Percentiles rank a stretch among this genome's conserved stretches.
These are phyloP conservation scores for Junonia oenone DNA, from an alignment of 2,888 invertebrate genomes.

Conservation along the genomic window DNA sequence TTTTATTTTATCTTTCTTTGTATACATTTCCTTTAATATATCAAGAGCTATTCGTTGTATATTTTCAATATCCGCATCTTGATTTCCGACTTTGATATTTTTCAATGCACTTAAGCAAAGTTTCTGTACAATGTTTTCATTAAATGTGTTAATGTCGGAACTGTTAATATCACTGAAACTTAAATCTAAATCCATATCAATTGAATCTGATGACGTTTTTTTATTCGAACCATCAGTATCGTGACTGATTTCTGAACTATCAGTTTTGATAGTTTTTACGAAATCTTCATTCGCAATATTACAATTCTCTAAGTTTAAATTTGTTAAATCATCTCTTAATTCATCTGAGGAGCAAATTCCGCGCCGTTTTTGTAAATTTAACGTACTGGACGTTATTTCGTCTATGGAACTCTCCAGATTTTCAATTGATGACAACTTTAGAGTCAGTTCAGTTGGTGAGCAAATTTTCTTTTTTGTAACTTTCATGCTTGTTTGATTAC, in stretches of 20 bases:
- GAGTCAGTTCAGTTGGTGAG: slow-evolving; percentile 68
- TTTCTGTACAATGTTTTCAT: slow-evolving; percentile 77
- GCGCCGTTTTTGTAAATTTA: slow-evolving; percentile 74
- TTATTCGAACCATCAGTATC: slow-evolving; percentile 71
- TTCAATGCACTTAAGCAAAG: slow-evolving; percentile 73
- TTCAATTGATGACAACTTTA: slow-evolving; percentile 64
- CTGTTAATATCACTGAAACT: slow-evolving; percentile 78
- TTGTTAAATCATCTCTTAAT: slow-evolving; percentile 60
- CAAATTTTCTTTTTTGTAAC: slow-evolving; percentile 61
- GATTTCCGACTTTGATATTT: slow-evolving; percentile 76
- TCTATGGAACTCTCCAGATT: slow-evolving; percentile 68
- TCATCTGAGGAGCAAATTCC: slow-evolving; percentile 80
- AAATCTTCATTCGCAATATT: slow-evolving; percentile 56
- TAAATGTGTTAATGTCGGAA: slow-evolving; percentile 75
- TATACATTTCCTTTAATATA: slow-evolving; percentile 75
- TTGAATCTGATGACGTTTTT: slow-evolving; percentile 74
- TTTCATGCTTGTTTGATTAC: slow-evolving; percentile 41
- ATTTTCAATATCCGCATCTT: slow-evolving; percentile 76
- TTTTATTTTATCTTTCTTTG: slow-evolving; percentile 68
- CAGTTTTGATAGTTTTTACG: slow-evolving; percentile 59
- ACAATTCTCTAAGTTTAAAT: slow-evolving; percentile 54
- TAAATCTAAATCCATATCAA: slow-evolving; percentile 75
- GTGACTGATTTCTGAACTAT: slow-evolving; percentile 65
- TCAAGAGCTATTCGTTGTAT: slow-evolving; percentile 76
- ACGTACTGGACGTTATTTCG: slow-evolving; percentile 62